Evolutionary conservation across 2,797 vertebrate genomes (phyloP).

Genomic region (Tolypeutes matacus): DNA sequence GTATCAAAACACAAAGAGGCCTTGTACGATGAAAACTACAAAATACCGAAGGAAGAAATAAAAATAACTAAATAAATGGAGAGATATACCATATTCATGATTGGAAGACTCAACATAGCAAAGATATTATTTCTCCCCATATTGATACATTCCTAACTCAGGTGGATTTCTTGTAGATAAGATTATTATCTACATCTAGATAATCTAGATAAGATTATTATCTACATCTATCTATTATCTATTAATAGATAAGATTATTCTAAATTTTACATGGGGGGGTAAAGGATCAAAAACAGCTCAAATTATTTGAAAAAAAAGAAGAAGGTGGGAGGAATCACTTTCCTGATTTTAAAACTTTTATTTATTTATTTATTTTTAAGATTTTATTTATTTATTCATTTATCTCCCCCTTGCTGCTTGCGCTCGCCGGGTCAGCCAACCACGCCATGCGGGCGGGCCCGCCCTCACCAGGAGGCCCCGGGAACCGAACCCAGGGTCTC

Average conservation of each 20-base stretch:
- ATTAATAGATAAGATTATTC: not conserved
- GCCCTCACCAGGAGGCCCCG: no score
- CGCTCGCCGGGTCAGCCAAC: no score
- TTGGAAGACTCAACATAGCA: not conserved
- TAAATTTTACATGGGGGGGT: not conserved
- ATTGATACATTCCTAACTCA: not conserved
- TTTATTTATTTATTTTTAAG: no score
- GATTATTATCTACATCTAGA: no score
- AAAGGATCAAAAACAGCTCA: conserved; percentile 1
- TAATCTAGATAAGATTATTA: not conserved
- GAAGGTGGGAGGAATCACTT: not conserved
- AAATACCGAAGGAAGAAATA: not conserved
- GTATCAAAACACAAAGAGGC: not conserved
- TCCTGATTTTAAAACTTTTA: not conserved
- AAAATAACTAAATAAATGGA: not conserved
- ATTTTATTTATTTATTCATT: no score
- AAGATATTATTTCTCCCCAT: not conserved
- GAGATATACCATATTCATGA: not conserved
- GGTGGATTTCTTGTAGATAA: not conserved
- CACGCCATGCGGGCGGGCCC: no score
- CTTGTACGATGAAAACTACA: not conserved
- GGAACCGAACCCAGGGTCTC: no score
- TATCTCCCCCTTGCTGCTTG: no score
- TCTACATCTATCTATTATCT: no score
- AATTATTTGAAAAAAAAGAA: not conserved